Percentiles rank a stretch among this genome's conserved stretches.
These are phyloP conservation scores for Sciurus vulgaris DNA, from an alignment of 2,797 vertebrate genomes.

Conservation along the genomic window DNA sequence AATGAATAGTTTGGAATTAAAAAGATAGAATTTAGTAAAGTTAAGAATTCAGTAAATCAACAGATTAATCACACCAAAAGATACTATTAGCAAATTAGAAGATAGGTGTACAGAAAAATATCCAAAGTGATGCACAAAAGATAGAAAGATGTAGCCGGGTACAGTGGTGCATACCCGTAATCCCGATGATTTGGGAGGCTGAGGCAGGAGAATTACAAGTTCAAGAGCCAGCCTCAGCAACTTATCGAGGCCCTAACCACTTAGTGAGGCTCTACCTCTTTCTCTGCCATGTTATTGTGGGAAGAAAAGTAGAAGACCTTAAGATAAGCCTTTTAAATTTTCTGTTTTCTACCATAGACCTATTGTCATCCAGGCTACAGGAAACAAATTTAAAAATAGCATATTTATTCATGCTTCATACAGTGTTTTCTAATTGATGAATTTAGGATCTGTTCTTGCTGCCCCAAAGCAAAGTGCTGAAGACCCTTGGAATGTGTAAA, in stretches of 20 bases:
- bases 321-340: constrained; percentile 11
- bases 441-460: neutral
- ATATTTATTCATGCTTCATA: neutral
- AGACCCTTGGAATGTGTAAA: neutral
- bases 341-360: neutral
- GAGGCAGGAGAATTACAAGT: too few species aligned
- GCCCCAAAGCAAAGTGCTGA: neutral
- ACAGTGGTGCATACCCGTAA: too few species aligned
- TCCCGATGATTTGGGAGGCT: too few species aligned
- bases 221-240: too few species aligned
- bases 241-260: too few species aligned
- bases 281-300: neutral
- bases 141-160: neutral
- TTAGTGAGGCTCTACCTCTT: constrained; percentile 1
- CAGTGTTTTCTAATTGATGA: neutral
- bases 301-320: neutral
- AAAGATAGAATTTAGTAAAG: constrained; percentile 57
- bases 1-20: constrained; percentile 36
- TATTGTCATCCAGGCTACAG: neutral
- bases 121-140: neutral
- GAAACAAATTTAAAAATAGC: constrained; percentile 41
- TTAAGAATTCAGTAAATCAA: neutral
- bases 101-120: neutral
- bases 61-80: constrained; percentile 9
- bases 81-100: constrained; percentile 6